A percentile compares a stretch with the other conserved stretches of the same genome.
phyloP scores from a whole-genome alignment of 2,797 vertebrate genomes.

The Rousettus madagascariensis region DNA sequence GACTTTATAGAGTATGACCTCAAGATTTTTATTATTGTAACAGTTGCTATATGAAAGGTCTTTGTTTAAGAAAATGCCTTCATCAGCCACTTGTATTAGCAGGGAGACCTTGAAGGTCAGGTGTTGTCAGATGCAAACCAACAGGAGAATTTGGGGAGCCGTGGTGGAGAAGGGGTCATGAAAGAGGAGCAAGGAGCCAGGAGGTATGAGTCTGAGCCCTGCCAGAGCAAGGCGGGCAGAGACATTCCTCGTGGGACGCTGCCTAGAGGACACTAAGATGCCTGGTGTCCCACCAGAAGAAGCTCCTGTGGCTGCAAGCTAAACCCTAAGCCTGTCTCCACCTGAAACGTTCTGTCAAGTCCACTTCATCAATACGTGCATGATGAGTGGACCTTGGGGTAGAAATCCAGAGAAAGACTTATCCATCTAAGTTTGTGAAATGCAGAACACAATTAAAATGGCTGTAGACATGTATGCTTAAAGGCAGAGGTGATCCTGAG shows the following conservation, averaged over 20 bases:
- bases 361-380: neutral
- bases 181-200: too few species aligned
- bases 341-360: neutral
- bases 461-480: neutral
- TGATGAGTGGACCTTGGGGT: neutral
- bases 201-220: neutral
- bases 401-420: neutral
- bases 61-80: slow-evolving; percentile 47
- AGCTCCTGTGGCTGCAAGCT: too few species aligned
- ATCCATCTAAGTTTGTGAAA: neutral
- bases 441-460: neutral
- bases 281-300: neutral
- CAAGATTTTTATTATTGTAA: slow-evolving; percentile 25
- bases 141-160: neutral
- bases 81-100: neutral
- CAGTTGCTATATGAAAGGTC: neutral
- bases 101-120: neutral
- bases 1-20: neutral
- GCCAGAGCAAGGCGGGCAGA: neutral
- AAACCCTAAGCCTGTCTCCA: neutral
- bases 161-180: rapidly evolving
- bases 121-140: neutral
- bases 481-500: neutral
- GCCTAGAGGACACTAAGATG: neutral
- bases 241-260: rapidly evolving